Evolutionary conservation across 2,888 invertebrate species (phyloP), one percentile per base, ranked within the genome.

Genomic region (Toxonevra muliebris): DNA sequence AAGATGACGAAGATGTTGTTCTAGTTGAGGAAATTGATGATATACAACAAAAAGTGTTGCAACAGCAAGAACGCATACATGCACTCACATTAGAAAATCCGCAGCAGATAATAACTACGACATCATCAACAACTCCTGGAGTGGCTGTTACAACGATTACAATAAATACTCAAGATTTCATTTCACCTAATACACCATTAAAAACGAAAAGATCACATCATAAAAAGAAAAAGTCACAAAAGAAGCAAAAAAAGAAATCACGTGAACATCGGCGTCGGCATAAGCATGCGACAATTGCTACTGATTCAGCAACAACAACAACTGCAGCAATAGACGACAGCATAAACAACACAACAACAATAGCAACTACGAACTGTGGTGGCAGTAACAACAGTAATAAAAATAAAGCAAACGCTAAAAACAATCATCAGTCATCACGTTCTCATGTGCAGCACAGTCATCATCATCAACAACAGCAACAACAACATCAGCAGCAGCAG

Each of bases 161-260:
- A n/a, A n/a, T n/a, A 30, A 30, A 7, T 30, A 7, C 2, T 7
- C 2, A 30, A 30, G 30, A 30, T 7, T 30, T 30, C 7, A 30
- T 30, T 30, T 48, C 69, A 40, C 53, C 61, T 17, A 30, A 7
- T 30, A 30, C 30, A 30, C 65, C 76, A 73, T 54, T 74, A 73
- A 70, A 77, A 74, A n/a, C 71, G 69, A 68, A 69, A 54, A 73
- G 68, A 60, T 70, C 72, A 48, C 80, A 82, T 71, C 80, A 80
- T 65, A 81, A 82, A 69, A 81, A 76, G 73, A 82, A 80, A 70
- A 80, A 79, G 72, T 82, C 82, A 13, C 77, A 80, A 20, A 82
- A 80, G 67, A 83, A 80, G 69, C 80, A 80, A 61, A 80, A 83
- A 74, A 81, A 81, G 70, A 81, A 80, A 58, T 80, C 79, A n/a